Evolutionary conservation across 2,797 vertebrate species (phyloP).

Genomic region (Chromis chromis): DNA sequence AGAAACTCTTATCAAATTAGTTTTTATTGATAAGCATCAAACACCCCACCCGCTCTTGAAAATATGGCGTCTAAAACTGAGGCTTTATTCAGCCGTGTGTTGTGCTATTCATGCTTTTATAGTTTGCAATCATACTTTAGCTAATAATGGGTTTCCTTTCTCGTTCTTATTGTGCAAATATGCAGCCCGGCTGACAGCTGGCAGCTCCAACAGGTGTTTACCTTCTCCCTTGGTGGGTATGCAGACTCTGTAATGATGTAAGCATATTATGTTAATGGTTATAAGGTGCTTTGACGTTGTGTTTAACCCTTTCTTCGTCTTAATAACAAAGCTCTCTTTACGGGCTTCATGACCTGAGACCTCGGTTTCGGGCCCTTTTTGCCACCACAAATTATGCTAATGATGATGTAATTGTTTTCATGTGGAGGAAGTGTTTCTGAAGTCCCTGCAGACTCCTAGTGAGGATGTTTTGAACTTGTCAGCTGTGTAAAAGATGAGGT

Average conservation of each 20-base stretch:
- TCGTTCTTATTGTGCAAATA: background rate
- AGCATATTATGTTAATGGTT: slow-evolving; percentile 9
- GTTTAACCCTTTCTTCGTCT: slow-evolving; percentile 4
- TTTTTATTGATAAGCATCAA: slow-evolving; percentile 16
- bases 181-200: slow-evolving; percentile 21
- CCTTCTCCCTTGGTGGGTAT: slow-evolving; percentile 19
- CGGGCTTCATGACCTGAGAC: slow-evolving; percentile 7
- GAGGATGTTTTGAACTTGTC: slow-evolving; percentile 58
- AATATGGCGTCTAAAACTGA: background rate
- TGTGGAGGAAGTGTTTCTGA: slow-evolving; percentile 30
- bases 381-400: slow-evolving; percentile 14
- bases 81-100: slow-evolving; percentile 14
- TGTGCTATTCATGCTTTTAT: background rate
- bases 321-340: slow-evolving; percentile 23
- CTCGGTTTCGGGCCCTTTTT: slow-evolving; percentile 14
- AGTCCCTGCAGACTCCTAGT: slow-evolving; percentile 19
- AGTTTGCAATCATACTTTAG: background rate
- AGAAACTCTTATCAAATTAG: background rate
- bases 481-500: slow-evolving; percentile 57
- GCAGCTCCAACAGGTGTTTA: slow-evolving; percentile 46
- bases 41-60: slow-evolving; percentile 1
- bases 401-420: slow-evolving; percentile 65
- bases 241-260: slow-evolving; percentile 15
- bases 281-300: background rate
- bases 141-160: background rate